phyloP scores from a whole-genome alignment of 1,140 invertebrate genomes.

The Stenopsyche tienmushanensis region DNA sequence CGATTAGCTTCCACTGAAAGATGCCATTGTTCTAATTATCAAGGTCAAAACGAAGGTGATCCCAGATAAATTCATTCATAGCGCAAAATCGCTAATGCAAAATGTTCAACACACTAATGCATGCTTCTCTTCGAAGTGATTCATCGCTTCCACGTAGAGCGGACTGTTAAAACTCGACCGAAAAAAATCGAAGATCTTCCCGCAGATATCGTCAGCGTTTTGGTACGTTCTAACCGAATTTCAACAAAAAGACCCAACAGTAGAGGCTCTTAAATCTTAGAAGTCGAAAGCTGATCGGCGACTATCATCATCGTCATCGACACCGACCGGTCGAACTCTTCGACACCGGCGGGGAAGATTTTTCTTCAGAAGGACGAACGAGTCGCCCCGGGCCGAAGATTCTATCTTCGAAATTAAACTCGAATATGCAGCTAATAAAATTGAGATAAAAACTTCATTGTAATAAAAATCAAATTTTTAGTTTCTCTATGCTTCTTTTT shows the following conservation, averaged over 20 bases:
- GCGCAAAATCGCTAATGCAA: too few species aligned
- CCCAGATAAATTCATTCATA: too few species aligned
- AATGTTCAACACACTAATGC: too few species aligned
- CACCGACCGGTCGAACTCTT: not conserved
- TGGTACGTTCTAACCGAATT: not conserved
- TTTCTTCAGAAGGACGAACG: constrained; percentile 25
- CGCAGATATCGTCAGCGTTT: too few species aligned
- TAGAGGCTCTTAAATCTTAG: not conserved
- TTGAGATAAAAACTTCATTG: constrained; percentile 31
- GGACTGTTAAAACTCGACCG: too few species aligned
- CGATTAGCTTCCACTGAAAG: too few species aligned
- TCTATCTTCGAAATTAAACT: constrained; percentile 25
- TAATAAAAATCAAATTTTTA: constrained; percentile 30
- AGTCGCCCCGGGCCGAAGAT: constrained; percentile 20
- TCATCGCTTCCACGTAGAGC: too few species aligned
- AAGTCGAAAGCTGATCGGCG: not conserved
- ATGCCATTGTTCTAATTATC: too few species aligned
- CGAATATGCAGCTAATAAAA: constrained; percentile 29
- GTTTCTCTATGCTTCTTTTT: constrained; percentile 5
- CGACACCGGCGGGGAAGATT: not conserved
- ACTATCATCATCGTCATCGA: constrained; percentile 23
- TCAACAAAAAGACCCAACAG: not conserved
- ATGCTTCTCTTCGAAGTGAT: too few species aligned
- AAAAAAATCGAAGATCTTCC: too few species aligned
- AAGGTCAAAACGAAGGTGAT: too few species aligned